phyloP scores from a whole-genome alignment of 2,113 vertebrate species.

The Columba janthina region DNA sequence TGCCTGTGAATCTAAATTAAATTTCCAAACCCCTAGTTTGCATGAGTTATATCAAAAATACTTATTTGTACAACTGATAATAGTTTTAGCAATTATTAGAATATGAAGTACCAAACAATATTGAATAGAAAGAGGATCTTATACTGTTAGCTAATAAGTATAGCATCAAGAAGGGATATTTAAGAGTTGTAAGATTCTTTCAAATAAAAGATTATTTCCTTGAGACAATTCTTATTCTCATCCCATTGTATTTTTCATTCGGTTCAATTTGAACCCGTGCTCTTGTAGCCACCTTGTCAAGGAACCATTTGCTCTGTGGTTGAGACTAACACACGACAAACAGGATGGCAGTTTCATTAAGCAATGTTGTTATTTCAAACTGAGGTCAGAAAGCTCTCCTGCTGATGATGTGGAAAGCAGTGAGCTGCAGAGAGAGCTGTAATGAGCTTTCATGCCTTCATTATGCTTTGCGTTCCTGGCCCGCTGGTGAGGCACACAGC shows the following conservation, averaged over 20 bases:
- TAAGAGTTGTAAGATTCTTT: background rate
- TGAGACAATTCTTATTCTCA: background rate
- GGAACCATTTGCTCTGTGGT: background rate
- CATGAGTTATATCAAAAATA: background rate
- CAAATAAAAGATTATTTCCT: background rate
- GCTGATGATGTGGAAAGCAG: background rate
- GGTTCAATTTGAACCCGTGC: fast-evolving
- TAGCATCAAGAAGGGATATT: background rate
- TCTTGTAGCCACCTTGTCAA: background rate
- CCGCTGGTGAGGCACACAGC: background rate
- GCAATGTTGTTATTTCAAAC: background rate
- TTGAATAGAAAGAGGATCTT: background rate
- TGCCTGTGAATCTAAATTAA: background rate
- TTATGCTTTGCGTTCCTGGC: background rate
- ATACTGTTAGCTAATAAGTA: background rate
- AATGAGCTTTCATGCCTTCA: background rate
- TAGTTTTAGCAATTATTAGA: background rate
- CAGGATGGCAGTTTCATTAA: background rate
- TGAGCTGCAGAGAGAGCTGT: background rate
- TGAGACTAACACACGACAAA: background rate
- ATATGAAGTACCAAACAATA: background rate
- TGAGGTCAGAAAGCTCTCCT: background rate
- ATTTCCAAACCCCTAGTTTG: background rate
- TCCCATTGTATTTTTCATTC: background rate
- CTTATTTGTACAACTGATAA: background rate